Evolutionary conservation across 2,888 invertebrate species (phyloP), one percentile per base, ranked within the genome.

Genomic region (Aspidiotus rigidus): DNA sequence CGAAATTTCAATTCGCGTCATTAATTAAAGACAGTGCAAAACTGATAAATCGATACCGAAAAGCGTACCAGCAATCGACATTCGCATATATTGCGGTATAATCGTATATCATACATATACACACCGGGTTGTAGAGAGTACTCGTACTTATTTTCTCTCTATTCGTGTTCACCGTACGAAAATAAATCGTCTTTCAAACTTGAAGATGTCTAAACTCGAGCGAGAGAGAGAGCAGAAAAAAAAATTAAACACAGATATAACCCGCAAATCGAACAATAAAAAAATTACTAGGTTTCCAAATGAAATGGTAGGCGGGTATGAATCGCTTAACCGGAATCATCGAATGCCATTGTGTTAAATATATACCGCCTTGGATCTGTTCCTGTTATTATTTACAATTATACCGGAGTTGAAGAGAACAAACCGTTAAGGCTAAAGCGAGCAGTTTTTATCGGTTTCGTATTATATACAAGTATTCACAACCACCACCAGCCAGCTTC

Each of bases 301-400:
- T 66, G 66, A 66, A 66, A 66, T 66, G 66, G 66, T 66, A 66
- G 66, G 66, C 66, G 66, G 66, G 66, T 66, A 60, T 17, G 66
- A 60, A 66, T 66, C 66, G 66, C 66, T 66, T 66, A 66, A 59
- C 57, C 59, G 44, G 66, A 66, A 66, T 66, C 66, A 57, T 66
- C 66, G 66, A 66, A 66, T 66, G 66, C 66, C 66, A 66, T 66
- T 66, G 66, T 66, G 66, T 66, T 66, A 66, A 66, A 66, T 66
- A 66, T 66, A 66, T 66, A 66, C 66, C 66, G 66, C 57, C 66
- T 16, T 57, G 42, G 59, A 59, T 59, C 59, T 66, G 59, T 44
- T 66, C 66, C 66, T 66, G 49, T 66, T 66, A 66, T 66, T 66
- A 66, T 66, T 66, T 66, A 66, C 66, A 66, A 66, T 66, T 66